phyloP scores from a whole-genome alignment of 2,113 vertebrate genomes.

The Trichechus manatus region DNA sequence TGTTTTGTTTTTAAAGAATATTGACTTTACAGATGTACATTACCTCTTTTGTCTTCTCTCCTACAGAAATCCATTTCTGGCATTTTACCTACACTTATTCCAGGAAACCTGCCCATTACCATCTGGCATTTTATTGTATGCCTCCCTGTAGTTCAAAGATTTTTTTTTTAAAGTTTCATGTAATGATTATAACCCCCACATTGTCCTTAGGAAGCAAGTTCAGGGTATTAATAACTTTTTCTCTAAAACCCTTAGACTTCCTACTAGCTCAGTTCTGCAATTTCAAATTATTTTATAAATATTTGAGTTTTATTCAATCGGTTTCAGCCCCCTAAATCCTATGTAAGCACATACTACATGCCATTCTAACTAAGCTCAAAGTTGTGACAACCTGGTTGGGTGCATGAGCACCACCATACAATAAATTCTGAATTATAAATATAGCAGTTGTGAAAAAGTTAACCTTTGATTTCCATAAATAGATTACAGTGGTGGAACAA shows the following conservation, averaged over 20 bases:
- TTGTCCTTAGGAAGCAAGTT: conserved; percentile 53
- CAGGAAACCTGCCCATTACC: conserved; percentile 29
- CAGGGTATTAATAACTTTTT: conserved; percentile 51
- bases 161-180: conserved; percentile 3
- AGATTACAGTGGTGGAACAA: conserved; percentile 27
- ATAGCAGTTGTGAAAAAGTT: background rate
- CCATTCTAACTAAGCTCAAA: background rate
- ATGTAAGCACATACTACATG: background rate
- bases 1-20: conserved; percentile 62
- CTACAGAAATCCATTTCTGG: conserved; percentile 66
- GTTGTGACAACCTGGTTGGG: background rate
- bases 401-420: background rate
- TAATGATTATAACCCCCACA: background rate
- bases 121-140: conserved; percentile 56
- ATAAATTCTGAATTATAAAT: conserved; percentile 39
- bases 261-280: background rate
- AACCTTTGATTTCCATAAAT: conserved; percentile 32
- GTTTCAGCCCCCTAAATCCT: background rate
- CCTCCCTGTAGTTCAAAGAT: background rate
- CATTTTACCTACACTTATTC: conserved; percentile 48
- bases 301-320: background rate
- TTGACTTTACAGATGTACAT: conserved; percentile 49
- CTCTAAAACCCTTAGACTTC: background rate
- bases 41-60: conserved; percentile 55
- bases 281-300: conserved; percentile 56